phyloP scores from a whole-genome alignment of 92 coral and sea anemone species.

The Desmophyllum pertusum region DNA sequence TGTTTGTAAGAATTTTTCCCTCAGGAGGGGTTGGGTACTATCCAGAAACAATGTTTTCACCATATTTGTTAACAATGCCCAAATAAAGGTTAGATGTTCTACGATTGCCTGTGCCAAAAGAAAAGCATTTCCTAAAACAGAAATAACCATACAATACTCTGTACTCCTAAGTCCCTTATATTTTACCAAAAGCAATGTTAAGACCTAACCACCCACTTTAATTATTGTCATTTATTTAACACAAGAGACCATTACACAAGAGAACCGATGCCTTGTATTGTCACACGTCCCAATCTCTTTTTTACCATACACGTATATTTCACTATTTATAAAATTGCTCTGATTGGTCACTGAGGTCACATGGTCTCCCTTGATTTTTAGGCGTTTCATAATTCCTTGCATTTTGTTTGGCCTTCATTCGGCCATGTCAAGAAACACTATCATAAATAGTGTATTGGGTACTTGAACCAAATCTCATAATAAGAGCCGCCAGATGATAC shows the following conservation, averaged over 20 bases:
- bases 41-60: background rate
- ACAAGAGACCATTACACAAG: background rate
- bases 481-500: background rate
- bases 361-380: background rate
- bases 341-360: background rate
- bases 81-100: background rate
- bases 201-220: background rate
- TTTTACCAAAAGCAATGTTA: background rate
- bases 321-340: background rate
- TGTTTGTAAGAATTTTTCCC: no score
- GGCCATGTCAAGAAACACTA: background rate
- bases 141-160: slow-evolving; percentile 24
- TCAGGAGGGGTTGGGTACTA: no score
- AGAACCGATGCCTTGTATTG: background rate
- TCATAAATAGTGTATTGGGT: no score
- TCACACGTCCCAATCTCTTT: background rate
- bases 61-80: background rate
- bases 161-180: slow-evolving; percentile 14
- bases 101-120: slow-evolving; percentile 36
- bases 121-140: slow-evolving; percentile 37
- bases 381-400: background rate
- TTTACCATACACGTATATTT: background rate
- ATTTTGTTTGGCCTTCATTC: background rate
- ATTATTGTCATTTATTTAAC: background rate
- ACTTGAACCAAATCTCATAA: background rate